These are phyloP conservation scores for Idaea dimidiata DNA, from an alignment of 2,888 invertebrate species.

Conservation along the genomic window DNA sequence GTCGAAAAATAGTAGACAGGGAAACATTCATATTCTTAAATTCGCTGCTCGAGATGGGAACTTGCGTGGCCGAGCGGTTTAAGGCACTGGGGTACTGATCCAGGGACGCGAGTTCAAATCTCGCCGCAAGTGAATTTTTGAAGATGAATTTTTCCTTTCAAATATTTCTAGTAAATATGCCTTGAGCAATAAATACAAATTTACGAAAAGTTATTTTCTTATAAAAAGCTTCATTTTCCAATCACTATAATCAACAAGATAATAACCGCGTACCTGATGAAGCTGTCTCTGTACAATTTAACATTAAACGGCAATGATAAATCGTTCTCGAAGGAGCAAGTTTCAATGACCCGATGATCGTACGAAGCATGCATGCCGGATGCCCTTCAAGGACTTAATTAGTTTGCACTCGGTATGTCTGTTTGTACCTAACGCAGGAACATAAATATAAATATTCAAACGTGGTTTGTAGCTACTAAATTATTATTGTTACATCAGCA, in stretches of 20 bases:
- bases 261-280: constrained; percentile 3
- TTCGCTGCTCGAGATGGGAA: too few species aligned
- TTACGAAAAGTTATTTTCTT: background rate
- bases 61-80: too few species aligned
- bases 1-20: too few species aligned
- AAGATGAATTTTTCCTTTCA: too few species aligned
- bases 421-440: constrained; percentile 1
- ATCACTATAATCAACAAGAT: background rate
- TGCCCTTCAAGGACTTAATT: constrained; percentile 63
- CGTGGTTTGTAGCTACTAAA: background rate
- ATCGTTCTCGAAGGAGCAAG: constrained; percentile 17
- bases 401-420: constrained; percentile 26
- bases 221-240: background rate
- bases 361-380: constrained; percentile 46
- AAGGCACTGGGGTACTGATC: too few species aligned
- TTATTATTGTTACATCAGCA: background rate
- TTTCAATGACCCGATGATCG: constrained; percentile 73
- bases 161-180: too few species aligned
- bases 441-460: background rate
- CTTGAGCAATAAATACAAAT: too few species aligned
- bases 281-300: constrained; percentile 1
- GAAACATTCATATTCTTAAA: too few species aligned
- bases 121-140: too few species aligned
- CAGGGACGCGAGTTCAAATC: too few species aligned
- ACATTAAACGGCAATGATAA: constrained; percentile 8